Conservation (phyloP, 2,113 vertebrate species). For the Mastomys natalensis region DNA sequence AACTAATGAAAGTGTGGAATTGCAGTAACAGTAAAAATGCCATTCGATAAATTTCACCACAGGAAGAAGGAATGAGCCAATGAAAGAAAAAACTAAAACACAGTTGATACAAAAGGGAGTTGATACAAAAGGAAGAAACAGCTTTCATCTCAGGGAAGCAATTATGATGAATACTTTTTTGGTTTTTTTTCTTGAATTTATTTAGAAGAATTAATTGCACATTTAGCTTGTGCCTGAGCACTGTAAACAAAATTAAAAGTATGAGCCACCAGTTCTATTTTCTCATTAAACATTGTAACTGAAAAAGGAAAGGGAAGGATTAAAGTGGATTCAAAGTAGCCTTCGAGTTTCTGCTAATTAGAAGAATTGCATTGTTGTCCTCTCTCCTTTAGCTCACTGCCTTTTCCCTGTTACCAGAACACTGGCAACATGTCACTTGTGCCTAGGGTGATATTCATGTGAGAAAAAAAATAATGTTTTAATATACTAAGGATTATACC, state of each 20-base stretch:
- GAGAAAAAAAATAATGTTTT: constrained; percentile 28
- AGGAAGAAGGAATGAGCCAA: neutral
- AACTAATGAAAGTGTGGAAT: neutral
- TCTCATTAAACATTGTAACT: neutral
- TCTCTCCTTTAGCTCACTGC: neutral
- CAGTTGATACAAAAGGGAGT: neutral
- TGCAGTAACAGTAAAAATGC: neutral
- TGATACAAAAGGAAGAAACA: neutral
- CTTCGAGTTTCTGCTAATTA: neutral
- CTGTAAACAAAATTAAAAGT: constrained; percentile 8
- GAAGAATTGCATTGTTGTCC: neutral
- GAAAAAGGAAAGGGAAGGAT: neutral
- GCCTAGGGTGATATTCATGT: neutral
- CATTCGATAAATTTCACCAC: neutral
- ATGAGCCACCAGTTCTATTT: constrained; percentile 19
- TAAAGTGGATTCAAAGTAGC: constrained; percentile 4
- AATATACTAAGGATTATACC: constrained; percentile 23
- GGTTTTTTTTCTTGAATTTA: neutral
- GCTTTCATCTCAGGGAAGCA: constrained; percentile 50
- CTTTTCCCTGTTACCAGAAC: neutral
- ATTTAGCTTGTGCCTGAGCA: constrained; percentile 15
- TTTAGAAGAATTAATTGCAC: constrained; percentile 15
- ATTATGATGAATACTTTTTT: constrained; percentile 12
- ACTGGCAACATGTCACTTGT: constrained; percentile 7
- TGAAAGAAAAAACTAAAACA: neutral